phyloP scores from a whole-genome alignment of 2,888 invertebrate genomes.

The Meteorus cinctellus region DNA sequence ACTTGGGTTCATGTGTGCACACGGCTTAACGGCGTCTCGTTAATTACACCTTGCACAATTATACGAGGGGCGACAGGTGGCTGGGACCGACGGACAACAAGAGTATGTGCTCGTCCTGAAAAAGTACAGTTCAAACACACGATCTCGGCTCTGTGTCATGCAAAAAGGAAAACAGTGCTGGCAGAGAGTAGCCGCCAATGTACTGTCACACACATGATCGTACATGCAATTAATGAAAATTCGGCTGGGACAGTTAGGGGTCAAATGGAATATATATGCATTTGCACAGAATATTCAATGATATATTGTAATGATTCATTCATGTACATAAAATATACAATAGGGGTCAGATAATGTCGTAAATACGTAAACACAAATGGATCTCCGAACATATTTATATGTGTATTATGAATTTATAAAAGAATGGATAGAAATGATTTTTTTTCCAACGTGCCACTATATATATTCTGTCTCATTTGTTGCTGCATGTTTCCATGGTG shows the following conservation, averaged over 20 bases:
- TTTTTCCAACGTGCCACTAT: neutral
- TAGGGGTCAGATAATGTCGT: neutral
- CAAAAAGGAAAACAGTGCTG: neutral
- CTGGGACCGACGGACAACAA: constrained; percentile 49
- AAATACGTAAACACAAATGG: constrained; percentile 15
- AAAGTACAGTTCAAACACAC: constrained; percentile 32
- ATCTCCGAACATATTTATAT: neutral
- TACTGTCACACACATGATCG: no score
- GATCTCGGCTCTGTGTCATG: constrained; percentile 17
- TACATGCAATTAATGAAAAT: neutral
- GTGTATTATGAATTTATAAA: neutral
- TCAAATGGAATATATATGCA: neutral
- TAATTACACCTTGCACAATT: constrained; percentile 63
- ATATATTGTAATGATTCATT: neutral
- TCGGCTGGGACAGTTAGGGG: neutral
- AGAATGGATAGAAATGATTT: neutral
- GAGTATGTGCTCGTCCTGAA: constrained; percentile 25
- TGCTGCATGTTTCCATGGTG: neutral
- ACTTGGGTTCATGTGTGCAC: constrained; percentile 41
- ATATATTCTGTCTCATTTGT: constrained; percentile 8
- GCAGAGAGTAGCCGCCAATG: neutral
- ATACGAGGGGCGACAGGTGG: constrained; percentile 63
- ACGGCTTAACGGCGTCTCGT: constrained; percentile 52
- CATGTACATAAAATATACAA: neutral
- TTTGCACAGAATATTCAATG: neutral